These are phyloP conservation scores for Phymatocera aterrima DNA, from an alignment of 2,888 invertebrate genomes.

Conservation along the genomic window DNA sequence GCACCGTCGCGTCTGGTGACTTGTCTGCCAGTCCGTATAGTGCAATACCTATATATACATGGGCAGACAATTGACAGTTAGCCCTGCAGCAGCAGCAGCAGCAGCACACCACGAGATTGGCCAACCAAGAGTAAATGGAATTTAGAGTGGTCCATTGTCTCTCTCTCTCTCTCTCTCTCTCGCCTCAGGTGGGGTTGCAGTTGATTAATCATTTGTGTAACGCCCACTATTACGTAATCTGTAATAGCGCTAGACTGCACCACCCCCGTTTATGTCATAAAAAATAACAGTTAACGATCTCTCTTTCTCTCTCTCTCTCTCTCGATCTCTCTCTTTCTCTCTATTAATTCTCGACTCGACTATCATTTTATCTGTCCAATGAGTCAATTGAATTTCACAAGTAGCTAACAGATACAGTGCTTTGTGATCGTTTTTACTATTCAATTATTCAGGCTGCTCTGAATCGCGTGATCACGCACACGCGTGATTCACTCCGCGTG, in stretches of 20 bases:
- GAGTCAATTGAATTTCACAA: background rate
- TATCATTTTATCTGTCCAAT: background rate
- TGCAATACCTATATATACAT: too few relatives aligned
- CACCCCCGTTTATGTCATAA: background rate
- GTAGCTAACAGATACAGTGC: background rate
- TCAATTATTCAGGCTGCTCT: background rate
- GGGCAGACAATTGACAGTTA: conserved; percentile 34
- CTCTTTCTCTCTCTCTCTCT: background rate
- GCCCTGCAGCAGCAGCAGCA: conserved; percentile 24
- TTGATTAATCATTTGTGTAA: conserved; percentile 33
- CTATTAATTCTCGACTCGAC: background rate
- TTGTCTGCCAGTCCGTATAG: conserved; percentile 10
- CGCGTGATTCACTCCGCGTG: background rate
- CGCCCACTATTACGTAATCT: conserved; percentile 17
- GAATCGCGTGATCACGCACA: background rate
- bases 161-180: too few relatives aligned
- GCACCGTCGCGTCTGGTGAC: conserved; percentile 25
- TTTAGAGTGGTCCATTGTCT: conserved; percentile 65
- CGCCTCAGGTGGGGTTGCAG: conserved; percentile 35
- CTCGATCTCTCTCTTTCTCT: background rate
- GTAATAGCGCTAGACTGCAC: background rate
- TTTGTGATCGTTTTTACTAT: background rate
- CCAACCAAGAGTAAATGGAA: conserved; percentile 58
- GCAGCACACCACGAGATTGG: conserved; percentile 49
- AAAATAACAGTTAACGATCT: conserved; percentile 15